Evolutionary conservation across 2,797 vertebrate genomes (phyloP), one percentile per base, ranked within the genome.

Genomic region (Cyprinodon diabolis): DNA sequence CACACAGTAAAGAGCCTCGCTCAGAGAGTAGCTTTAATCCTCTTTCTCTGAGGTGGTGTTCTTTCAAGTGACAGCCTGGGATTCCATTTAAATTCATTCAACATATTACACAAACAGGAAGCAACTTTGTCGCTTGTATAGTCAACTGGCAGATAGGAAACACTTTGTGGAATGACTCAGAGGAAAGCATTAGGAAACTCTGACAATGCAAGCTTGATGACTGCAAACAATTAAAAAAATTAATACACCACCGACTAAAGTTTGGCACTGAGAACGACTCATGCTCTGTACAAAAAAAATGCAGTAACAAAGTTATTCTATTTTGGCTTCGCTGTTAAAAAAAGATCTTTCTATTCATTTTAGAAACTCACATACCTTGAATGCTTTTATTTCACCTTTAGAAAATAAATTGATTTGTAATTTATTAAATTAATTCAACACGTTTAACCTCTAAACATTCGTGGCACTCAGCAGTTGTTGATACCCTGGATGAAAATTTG

Each of bases 31-130:
- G 30, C 79, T 78, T 72, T 81, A 84, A 81, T 89, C 77, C 69
- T 77, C 60, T 77, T 80, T 74, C 43, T 66, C 71, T 72, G 75
- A 85, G 65, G 10, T 54, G 73, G 71, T 71, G 65, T 11, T 80
- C 80, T 80, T 85, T 87, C 75, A 80, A 83, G 62, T 62, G 66
- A 43, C 30, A 7, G 72, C 70, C 83, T 48, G 57, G 66, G 47
- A 81, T 78, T 87, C 58, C 73, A 55, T 81, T 76, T 79, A 57
- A 81, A 83, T 86, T 84, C 30, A 63, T 78, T 68, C 56, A 58
- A 77, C 73, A 75, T 78, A 54, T 81, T 83, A 74, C 75, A 65
- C 66, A 71, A 72, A 62, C 65, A 66, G 37, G 21, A 25, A 67
- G 72, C 54, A 52, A 51, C 68, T 71, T 60, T 37, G 63, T 52